Conservation (phyloP, 2,113 vertebrate genomes). For the Picathartes gymnocephalus region DNA sequence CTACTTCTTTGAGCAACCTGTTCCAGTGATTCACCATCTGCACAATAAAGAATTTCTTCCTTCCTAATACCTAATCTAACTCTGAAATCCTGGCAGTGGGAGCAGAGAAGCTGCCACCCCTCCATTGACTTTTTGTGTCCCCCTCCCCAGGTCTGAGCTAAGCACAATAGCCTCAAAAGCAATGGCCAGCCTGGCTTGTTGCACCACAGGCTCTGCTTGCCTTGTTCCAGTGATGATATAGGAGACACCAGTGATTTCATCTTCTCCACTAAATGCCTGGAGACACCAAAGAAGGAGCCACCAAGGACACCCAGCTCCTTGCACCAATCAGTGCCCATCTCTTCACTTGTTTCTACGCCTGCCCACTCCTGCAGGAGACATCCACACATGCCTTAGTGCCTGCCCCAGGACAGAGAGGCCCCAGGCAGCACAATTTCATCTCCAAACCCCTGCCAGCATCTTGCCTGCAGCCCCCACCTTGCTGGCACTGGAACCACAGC, state of each 20-base stretch:
- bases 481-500: not conserved
- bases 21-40: not conserved
- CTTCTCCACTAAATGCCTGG: not conserved
- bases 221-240: not conserved
- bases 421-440: not conserved
- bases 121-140: rapidly evolving
- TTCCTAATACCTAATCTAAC: not conserved
- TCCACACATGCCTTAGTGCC: not conserved
- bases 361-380: not conserved
- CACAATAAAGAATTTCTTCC: not conserved
- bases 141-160: not conserved
- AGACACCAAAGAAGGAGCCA: not conserved
- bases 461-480: not conserved
- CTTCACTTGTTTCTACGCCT: not conserved
- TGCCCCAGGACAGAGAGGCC: not conserved
- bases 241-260: not conserved
- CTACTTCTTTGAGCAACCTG: not conserved
- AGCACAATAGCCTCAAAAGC: not conserved
- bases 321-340: not conserved
- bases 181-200: not conserved
- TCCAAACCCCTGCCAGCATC: not conserved
- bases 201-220: not conserved
- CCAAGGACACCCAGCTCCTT: not conserved
- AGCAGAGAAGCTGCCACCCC: not conserved
- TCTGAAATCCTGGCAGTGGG: rapidly evolving